These are phyloP conservation scores for Rhizoglyphus robini DNA, from an alignment of 1,140 invertebrate species.

Conservation along the genomic window DNA sequence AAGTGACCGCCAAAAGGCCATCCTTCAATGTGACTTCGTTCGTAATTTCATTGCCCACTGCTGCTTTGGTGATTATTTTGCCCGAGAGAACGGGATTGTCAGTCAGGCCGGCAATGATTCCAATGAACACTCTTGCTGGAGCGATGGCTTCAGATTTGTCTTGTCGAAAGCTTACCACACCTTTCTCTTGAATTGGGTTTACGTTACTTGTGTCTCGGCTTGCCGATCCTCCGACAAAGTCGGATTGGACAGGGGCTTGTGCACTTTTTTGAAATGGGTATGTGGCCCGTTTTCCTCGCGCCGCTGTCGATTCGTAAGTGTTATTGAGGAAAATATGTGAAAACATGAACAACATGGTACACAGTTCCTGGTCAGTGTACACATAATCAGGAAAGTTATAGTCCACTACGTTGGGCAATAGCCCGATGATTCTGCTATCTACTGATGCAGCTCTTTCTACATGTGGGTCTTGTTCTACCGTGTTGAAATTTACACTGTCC, in stretches of 20 bases:
- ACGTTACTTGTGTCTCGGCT: neutral
- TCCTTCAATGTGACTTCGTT: slow-evolving; percentile 10
- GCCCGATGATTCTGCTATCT: neutral
- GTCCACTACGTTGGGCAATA: neutral
- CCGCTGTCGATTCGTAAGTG: neutral
- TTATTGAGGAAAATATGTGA: slow-evolving; percentile 17
- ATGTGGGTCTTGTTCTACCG: neutral
- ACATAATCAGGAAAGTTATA: slow-evolving; percentile 14
- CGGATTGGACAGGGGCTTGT: neutral
- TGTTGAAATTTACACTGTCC: neutral
- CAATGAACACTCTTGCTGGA: slow-evolving; percentile 13
- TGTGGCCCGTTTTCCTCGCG: neutral
- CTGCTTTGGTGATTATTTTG: neutral
- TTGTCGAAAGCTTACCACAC: slow-evolving; percentile 21
- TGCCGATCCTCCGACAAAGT: neutral
- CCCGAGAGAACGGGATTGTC: neutral
- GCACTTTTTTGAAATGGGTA: neutral
- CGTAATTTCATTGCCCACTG: neutral
- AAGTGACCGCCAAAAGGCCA: slow-evolving; percentile 18
- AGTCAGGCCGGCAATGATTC: slow-evolving; percentile 19
- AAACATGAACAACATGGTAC: slow-evolving; percentile 20
- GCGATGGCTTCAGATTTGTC: slow-evolving; percentile 20
- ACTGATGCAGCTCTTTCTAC: neutral
- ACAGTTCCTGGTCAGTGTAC: slow-evolving; percentile 9
- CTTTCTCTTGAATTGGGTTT: slow-evolving; percentile 18